Base-by-base conservation (phyloP, 2,888 invertebrate genomes). In the Orthosia incerta region DNA sequence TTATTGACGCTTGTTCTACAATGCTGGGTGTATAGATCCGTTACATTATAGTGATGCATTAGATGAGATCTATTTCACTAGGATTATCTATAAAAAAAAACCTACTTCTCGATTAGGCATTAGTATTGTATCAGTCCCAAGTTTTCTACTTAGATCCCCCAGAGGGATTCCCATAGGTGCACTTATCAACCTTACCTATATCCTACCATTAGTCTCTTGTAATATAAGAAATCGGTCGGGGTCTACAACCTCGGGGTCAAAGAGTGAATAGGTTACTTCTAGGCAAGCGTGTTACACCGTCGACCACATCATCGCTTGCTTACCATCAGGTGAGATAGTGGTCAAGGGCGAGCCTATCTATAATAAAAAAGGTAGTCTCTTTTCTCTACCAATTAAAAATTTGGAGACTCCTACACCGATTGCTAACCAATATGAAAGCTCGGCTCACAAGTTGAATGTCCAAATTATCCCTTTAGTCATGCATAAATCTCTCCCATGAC, bases 11-110 rank as follows among this genome's bases (percentile, higher is more conserved):
- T 73, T 64, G 74, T 57, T 74, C 63, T 74, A 74, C 55, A 81
- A 71, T 57, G 75, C 67, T 80, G 57, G 15, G 48, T 18, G 26
- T 63, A 31, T 61, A 70, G 64, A 60, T 82, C 79, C 79, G 72
- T 64, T 71, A 60, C 50, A 23, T 11, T 64, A 55, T 48, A 20
- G 18, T 45, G 12, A 5, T n/a, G 2, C 18, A 12, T 45, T 15
- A 53, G 15, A 31, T 18, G 72, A 46, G 4, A 46, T 12, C 4
- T 51, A 20, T 48, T 71, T 20, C 1, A 45, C 16, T 26, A 7
- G 23, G 15, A 39, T 39, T 15, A 45, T 7, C 15, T 13, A 15
- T 39, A n/a, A 20, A 39, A 39, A n/a, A 46, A 9, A 18, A 7
- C 15, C 13, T 51, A 39, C 18, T 15, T 3, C n/a, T 9, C 0